Evolutionary conservation across 2,888 invertebrate species (phyloP), one percentile per base, ranked within the genome.

Genomic region (Choreutis nemorana): DNA sequence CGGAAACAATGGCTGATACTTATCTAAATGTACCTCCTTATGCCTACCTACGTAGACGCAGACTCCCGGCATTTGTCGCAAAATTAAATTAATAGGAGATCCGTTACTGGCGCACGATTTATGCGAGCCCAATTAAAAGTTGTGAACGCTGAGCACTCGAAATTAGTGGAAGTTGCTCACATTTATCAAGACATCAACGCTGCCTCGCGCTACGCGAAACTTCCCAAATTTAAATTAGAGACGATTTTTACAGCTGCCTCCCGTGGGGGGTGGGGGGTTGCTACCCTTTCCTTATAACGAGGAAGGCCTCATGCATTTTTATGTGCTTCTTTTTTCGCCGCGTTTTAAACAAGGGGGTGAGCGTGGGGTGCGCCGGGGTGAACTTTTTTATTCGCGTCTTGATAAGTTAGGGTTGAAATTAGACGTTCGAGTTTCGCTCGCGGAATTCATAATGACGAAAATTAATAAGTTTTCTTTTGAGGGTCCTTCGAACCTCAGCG

Each of bases 261-360:
- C 73, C 65, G 48, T 38, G 52, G 59, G 60, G 61, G 59, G 48
- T 44, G 50, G 65, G 72, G 70, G 63, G 56, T 45, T 52, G 65
- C 72, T 80, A 75, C 79, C 80, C 79, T 79, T 79, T 79, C 77
- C 79, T 79, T 78, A 77, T 79, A 78, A 79, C 80, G 78, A 80
- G 78, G 79, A 79, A 75, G 78, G 79, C 79, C 80, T 80, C 80
- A 80, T 80, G 80, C 80, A 80, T 80, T 80, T 80, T 80, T 80
- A 80, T 80, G 80, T 80, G 78, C 80, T 79, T 77, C 80, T 79
- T 80, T 80, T 80, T 80, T 80, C 77, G 78, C 56, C 72, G 68
- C 78, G 73, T 79, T 80, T 80, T 79, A 80, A 80, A 79, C 78
- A 78, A 79, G 77, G 79, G 78, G 77, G 73, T 75, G 72, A 72